These are phyloP conservation scores for Ascidia mentula DNA, from an alignment of 23 tunicate species.

Conservation along the genomic window DNA sequence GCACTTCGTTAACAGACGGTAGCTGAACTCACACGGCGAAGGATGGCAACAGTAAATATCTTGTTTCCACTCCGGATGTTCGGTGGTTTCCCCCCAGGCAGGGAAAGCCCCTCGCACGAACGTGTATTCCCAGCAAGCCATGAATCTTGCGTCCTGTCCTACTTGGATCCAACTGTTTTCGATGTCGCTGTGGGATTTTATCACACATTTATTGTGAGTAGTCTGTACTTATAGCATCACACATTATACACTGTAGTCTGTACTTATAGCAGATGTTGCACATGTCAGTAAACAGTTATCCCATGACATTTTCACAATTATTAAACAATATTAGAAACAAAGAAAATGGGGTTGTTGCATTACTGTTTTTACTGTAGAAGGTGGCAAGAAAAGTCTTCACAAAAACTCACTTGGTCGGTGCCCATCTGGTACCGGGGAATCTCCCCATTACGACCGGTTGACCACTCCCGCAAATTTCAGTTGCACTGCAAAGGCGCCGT, in stretches of 20 bases:
- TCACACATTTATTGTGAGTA: too few species aligned
- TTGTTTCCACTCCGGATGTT: neutral
- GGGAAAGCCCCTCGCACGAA: neutral
- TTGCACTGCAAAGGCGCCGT: neutral
- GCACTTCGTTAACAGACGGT: too few species aligned
- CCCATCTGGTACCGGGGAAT: neutral
- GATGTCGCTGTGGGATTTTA: neutral
- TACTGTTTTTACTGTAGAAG: too few species aligned
- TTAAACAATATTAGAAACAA: too few species aligned
- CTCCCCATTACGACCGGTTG: neutral
- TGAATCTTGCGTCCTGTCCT: neutral
- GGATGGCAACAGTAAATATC: neutral
- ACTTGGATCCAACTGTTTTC: constrained; percentile 3
- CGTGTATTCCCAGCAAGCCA: constrained; percentile 2
- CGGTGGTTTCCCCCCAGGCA: neutral
- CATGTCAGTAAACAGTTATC: too few species aligned
- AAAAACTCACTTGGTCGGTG: neutral
- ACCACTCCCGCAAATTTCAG: neutral
- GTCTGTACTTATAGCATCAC: too few species aligned
- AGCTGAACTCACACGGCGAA: too few species aligned
- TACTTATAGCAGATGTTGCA: too few species aligned
- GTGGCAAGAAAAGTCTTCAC: too few species aligned
- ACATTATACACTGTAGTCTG: too few species aligned
- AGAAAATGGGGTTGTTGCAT: too few species aligned
- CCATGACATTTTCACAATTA: too few species aligned